phyloP scores from a whole-genome alignment of 2,113 vertebrate genomes.

The Anoura caudifer region DNA sequence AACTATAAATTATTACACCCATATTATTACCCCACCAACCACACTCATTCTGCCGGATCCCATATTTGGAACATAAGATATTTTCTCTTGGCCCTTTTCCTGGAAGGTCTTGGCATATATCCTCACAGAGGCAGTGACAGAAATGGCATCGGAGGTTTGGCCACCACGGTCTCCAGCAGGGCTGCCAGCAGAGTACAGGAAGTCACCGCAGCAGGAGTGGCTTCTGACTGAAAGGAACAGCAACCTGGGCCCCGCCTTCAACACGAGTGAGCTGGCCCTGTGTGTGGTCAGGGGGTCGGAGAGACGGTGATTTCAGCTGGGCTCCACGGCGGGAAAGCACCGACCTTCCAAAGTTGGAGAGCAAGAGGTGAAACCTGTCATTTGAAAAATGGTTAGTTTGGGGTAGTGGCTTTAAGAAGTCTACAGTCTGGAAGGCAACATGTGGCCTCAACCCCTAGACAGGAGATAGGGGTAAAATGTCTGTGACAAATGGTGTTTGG shows the following conservation, averaged over 20 bases:
- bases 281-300: background rate
- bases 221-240: background rate
- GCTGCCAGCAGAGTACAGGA: background rate
- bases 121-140: background rate
- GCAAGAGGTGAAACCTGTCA: background rate
- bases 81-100: background rate
- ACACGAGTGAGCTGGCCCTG: fast-evolving
- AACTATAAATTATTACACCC: too few species aligned
- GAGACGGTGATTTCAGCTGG: background rate
- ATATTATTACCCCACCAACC: too few species aligned
- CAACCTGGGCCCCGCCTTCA: background rate
- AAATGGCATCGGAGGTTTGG: background rate
- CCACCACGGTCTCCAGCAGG: background rate
- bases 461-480: background rate
- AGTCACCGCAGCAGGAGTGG: background rate
- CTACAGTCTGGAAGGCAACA: background rate
- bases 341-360: background rate
- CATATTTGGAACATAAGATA: background rate
- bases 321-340: background rate
- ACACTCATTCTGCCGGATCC: too few species aligned
- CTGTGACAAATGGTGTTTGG: background rate
- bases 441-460: background rate
- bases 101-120: background rate
- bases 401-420: background rate
- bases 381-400: background rate